Evolutionary conservation across 2,888 invertebrate genomes (phyloP), one percentile per base, ranked within the genome.

Genomic region (Volucella inflata): DNA sequence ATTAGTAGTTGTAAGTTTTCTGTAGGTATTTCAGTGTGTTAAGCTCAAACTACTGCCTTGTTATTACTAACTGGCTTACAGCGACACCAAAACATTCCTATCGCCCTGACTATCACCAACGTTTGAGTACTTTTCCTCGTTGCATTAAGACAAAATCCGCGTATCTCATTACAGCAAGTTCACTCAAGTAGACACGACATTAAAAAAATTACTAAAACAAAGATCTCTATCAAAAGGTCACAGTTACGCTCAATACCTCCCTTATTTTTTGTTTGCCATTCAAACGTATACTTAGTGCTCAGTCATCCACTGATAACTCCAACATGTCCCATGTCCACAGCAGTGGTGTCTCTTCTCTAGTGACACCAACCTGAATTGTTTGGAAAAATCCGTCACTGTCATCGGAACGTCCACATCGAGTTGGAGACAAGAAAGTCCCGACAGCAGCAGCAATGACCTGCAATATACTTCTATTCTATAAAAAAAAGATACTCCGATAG

Each of bases 381-480:
- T 3, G 67, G 75, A 71, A 76, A 81, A 81, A 85, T 85, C 76
- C 81, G 76, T 85, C 81, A 81, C 81, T 85, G 85, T 85, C 85
- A 77, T 76, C 85, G 75, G 67, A 59, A 38, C 51, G 16, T 11
- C 51, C 30, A 30, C 6, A 30, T 30, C 30, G 30, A 6, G 30
- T 30, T 30, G 64, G 36, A 55, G 74, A 57, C 71, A 71, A 62
- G 81, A 57, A 81, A 65, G 60, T 17, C 64, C 64, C 48, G 16
- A 3, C 30, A 62, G 42, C 21, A 57, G 51, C 67, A 68, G 62
- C 67, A 68, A 64, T 59, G 70, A 84, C 83, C 79, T 72, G 40
- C 75, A 70, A 68, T 68, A 67, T 64, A 83, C 64, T 42, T 64
- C 21, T 21, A n/a, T 48, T 48, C 14, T 42, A 40, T 46, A 42